These are phyloP conservation scores for Himalopsyche japonica DNA, from an alignment of 2,888 invertebrate genomes.

Conservation along the genomic window DNA sequence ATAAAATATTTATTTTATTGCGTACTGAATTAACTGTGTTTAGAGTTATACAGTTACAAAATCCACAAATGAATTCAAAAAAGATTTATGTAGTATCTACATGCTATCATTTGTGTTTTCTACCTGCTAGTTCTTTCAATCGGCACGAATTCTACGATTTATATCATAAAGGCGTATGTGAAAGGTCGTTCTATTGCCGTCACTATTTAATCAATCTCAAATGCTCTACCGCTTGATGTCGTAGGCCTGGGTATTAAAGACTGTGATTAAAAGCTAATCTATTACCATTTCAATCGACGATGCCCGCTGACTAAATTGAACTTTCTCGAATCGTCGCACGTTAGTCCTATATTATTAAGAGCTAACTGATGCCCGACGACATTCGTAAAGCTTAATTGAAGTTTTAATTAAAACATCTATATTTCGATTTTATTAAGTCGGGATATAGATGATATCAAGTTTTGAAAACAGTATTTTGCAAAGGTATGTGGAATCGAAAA, in stretches of 20 bases:
- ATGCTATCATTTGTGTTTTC: no score
- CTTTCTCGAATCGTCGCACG: neutral
- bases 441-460: no score
- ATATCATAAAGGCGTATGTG: neutral
- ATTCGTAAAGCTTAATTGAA: neutral
- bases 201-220: neutral
- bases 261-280: neutral
- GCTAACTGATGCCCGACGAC: neutral
- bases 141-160: no score
- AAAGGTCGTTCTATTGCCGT: neutral
- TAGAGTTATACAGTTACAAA: no score
- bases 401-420: neutral
- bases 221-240: neutral
- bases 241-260: neutral
- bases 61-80: no score
- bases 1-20: no score
- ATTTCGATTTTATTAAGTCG: neutral
- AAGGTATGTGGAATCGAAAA: no score
- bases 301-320: neutral
- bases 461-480: no score
- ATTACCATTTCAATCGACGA: neutral
- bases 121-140: no score
- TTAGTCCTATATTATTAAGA: neutral
- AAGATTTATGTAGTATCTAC: no score
- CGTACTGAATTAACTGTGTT: no score